Evolutionary conservation across 2,888 invertebrate species (phyloP).

Genomic region (Sminthurinus aureus): DNA sequence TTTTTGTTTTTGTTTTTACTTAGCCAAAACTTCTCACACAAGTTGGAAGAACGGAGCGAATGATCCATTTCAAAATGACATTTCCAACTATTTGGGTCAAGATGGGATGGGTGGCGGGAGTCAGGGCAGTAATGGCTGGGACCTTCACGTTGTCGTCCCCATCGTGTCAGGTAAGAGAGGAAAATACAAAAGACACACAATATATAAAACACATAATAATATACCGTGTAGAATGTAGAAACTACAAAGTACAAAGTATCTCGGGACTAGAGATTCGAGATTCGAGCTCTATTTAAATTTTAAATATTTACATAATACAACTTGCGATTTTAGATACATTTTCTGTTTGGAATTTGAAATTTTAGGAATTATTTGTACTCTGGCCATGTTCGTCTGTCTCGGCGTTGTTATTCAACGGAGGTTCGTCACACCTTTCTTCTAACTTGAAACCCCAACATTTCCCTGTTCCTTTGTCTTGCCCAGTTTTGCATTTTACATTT

Average conservation of each 20-base stretch:
- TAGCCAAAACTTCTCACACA: conserved; percentile 30
- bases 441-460: neutral
- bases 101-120: conserved; percentile 32
- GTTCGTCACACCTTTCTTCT: neutral
- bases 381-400: conserved; percentile 39
- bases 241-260: neutral
- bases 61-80: conserved; percentile 35
- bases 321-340: too few relatives aligned
- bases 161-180: conserved; percentile 19
- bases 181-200: neutral
- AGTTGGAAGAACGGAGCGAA: conserved; percentile 27
- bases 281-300: too few relatives aligned
- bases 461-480: neutral
- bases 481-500: neutral
- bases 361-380: conserved; percentile 37
- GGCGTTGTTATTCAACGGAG: conserved; percentile 39
- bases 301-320: too few relatives aligned
- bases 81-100: conserved; percentile 38
- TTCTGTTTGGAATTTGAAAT: too few relatives aligned
- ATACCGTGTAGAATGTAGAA: neutral
- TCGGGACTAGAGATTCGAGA: neutral
- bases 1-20: neutral
- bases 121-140: conserved; percentile 21
- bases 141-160: conserved; percentile 38
- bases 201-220: neutral